A percentile compares a stretch with the other conserved stretches of the same genome.
Conservation (phyloP, 2,888 invertebrate genomes). For the Ophion ellenae region DNA sequence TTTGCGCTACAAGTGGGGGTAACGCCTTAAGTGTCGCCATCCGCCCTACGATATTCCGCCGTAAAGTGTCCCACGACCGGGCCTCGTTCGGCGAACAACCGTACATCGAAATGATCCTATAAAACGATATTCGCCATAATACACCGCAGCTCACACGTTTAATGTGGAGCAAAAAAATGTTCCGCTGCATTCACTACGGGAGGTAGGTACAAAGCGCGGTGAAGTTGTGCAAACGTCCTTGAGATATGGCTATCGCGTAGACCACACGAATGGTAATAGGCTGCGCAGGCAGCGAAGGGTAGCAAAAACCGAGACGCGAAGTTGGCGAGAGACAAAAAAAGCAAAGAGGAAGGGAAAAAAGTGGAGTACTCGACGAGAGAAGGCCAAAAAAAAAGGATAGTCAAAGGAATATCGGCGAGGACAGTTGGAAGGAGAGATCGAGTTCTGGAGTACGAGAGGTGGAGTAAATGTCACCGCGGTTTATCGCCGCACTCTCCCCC, state of each 20-base stretch:
- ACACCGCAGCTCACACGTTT: conserved; percentile 15
- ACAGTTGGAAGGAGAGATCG: conserved; percentile 61
- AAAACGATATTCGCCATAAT: not conserved
- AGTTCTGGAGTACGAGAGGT: conserved; percentile 56
- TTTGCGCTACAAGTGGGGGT: too few relatives aligned
- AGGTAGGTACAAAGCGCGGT: conserved; percentile 5
- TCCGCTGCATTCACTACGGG: conserved; percentile 41
- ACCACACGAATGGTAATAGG: conserved; percentile 55
- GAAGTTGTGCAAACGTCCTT: conserved; percentile 65
- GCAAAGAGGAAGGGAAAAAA: conserved; percentile 16
- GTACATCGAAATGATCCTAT: too few relatives aligned
- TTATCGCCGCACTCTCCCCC: conserved; percentile 69
- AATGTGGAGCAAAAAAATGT: conserved; percentile 57
- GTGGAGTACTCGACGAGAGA: conserved; percentile 2
- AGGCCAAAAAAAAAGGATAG: conserved; percentile 29
- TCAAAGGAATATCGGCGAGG: conserved; percentile 54
- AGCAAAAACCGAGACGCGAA: conserved; percentile 50
- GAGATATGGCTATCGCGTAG: conserved; percentile 55
- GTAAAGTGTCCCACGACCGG: not conserved
- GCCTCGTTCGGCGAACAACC: not conserved
- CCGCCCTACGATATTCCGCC: not conserved
- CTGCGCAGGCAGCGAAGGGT: conserved; percentile 48
- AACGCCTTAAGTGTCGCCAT: too few relatives aligned
- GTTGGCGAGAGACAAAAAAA: conserved; percentile 32
- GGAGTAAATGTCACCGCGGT: conserved; percentile 75